These are phyloP conservation scores for Lasiurus cinereus DNA, from an alignment of 2,113 vertebrate genomes.

Conservation along the genomic window DNA sequence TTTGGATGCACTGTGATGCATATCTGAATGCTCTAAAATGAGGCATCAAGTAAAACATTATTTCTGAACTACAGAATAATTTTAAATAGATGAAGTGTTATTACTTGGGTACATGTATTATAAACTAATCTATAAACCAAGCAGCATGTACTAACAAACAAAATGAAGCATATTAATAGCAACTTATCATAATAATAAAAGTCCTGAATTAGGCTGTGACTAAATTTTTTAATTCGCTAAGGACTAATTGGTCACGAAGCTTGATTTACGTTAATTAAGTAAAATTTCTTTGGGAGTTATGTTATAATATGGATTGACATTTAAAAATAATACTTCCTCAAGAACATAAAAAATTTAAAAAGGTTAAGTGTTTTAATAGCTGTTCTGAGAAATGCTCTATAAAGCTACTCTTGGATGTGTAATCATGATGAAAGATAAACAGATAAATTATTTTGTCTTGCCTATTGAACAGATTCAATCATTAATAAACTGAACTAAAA, in stretches of 20 bases:
- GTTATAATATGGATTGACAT: slow-evolving; percentile 5
- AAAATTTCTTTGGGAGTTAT: slow-evolving; percentile 61
- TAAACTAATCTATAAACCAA: slow-evolving; percentile 59
- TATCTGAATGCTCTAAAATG: slow-evolving; percentile 60
- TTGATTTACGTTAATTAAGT: slow-evolving; percentile 52
- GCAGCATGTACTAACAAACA: slow-evolving; percentile 64
- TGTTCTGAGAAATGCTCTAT: slow-evolving; percentile 21
- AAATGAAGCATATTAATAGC: slow-evolving; percentile 51
- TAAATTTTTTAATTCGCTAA: slow-evolving; percentile 54
- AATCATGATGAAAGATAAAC: not conserved
- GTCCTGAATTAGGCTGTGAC: slow-evolving; percentile 43
- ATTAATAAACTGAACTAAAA: slow-evolving; percentile 54
- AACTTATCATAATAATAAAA: slow-evolving; percentile 9
- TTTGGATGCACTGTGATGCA: slow-evolving; percentile 5
- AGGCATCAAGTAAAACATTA: slow-evolving; percentile 56
- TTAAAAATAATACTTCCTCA: slow-evolving; percentile 40
- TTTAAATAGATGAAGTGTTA: slow-evolving; percentile 69
- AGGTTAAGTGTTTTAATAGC: not conserved
- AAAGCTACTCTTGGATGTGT: not conserved
- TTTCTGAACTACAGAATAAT: slow-evolving; percentile 28
- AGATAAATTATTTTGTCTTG: slow-evolving; percentile 24
- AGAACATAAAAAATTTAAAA: slow-evolving; percentile 47
- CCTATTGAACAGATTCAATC: slow-evolving; percentile 8
- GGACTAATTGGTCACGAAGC: slow-evolving; percentile 28
- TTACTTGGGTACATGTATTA: slow-evolving; percentile 27